These are phyloP conservation scores for Dreissena polymorpha DNA, from an alignment of 1,140 invertebrate species.

Conservation along the genomic window DNA sequence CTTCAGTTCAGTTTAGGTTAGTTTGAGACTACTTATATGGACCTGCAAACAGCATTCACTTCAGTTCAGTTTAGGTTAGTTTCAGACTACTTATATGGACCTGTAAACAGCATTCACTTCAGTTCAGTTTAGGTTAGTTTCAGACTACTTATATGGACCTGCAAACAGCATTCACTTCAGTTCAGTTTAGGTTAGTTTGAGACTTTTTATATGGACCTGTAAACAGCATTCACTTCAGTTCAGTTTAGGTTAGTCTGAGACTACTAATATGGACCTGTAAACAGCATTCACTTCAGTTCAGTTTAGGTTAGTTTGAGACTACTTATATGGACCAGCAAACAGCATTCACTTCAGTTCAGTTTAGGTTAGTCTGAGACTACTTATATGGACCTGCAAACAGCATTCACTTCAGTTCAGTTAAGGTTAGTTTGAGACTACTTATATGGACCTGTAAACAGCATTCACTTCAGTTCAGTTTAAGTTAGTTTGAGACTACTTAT, in stretches of 20 bases:
- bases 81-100: too few species aligned
- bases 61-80: not conserved
- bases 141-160: too few species aligned
- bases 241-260: not conserved
- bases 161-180: constrained; percentile 53
- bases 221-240: constrained; percentile 47
- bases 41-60: constrained; percentile 82
- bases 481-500: too few species aligned
- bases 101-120: constrained; percentile 77
- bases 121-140: not conserved
- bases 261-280: too few species aligned
- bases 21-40: too few species aligned
- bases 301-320: not conserved
- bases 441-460: constrained; percentile 84
- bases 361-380: too few species aligned
- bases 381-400: constrained; percentile 85
- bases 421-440: too few species aligned
- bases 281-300: not conserved
- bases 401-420: not conserved
- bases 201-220: too few species aligned
- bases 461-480: not conserved
- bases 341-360: not conserved
- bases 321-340: constrained; percentile 86
- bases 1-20: not conserved
- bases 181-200: not conserved